These are phyloP conservation scores for Stegana nigrithorax DNA, from an alignment of 2,888 invertebrate species.

Conservation along the genomic window DNA sequence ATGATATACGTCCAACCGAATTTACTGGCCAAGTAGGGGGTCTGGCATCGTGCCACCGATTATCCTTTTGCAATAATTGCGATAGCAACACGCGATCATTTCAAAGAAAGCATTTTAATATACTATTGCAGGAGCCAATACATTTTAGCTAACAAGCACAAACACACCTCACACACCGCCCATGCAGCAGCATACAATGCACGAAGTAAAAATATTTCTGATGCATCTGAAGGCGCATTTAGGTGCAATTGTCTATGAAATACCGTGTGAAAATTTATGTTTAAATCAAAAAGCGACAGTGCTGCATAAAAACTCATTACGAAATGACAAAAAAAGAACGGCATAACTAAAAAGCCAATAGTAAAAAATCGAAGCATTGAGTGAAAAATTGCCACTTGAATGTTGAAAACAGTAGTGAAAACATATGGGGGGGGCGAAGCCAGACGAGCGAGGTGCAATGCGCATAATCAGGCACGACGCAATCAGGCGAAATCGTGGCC, in stretches of 20 bases:
- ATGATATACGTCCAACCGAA: too few relatives aligned
- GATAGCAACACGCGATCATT: too few relatives aligned
- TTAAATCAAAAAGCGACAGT: background rate
- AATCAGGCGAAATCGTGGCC: background rate
- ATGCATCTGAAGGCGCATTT: slow-evolving; percentile 23
- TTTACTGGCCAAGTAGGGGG: too few relatives aligned
- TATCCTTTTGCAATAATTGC: too few relatives aligned
- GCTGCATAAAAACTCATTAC: background rate
- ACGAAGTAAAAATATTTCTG: too few relatives aligned
- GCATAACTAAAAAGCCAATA: background rate
- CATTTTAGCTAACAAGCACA: too few relatives aligned
- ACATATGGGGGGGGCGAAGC: background rate
- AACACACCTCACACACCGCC: too few relatives aligned
- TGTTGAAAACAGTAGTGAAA: background rate
- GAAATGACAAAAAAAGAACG: background rate
- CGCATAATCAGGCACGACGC: background rate
- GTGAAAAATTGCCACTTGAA: background rate
- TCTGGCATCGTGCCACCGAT: too few relatives aligned
- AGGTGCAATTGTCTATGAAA: slow-evolving; percentile 13
- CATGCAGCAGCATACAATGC: too few relatives aligned
- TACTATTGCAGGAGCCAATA: too few relatives aligned
- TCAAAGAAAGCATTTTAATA: too few relatives aligned
- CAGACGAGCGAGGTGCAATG: background rate
- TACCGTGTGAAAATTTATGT: slow-evolving; percentile 2
- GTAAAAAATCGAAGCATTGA: background rate